Percentiles rank a stretch among this genome's conserved stretches.
Conservation (phyloP, 2,888 invertebrate genomes). For the Idaea biselata region DNA sequence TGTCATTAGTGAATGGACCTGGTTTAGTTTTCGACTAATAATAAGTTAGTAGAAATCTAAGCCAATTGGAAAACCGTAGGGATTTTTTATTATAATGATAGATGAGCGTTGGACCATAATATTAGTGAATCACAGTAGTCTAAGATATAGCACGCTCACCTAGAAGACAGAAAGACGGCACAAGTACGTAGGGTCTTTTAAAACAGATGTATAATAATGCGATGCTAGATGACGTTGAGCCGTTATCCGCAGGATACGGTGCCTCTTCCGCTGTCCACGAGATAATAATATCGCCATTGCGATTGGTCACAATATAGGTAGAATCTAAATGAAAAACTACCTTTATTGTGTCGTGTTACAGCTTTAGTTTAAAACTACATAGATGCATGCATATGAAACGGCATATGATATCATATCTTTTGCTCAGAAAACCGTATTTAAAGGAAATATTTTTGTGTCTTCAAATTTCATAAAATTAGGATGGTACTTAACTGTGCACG, state of each 20-base stretch:
- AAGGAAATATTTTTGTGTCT: too few relatives aligned
- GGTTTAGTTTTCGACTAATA: not conserved
- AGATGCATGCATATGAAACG: too few relatives aligned
- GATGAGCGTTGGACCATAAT: too few relatives aligned
- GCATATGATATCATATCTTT: too few relatives aligned
- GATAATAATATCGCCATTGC: slow-evolving; percentile 18
- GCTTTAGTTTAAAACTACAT: not conserved
- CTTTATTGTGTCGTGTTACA: not conserved
- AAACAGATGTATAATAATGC: slow-evolving; percentile 4
- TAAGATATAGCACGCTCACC: slow-evolving; percentile 10
- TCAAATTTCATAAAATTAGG: too few relatives aligned
- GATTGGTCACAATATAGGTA: not conserved
- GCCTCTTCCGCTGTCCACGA: slow-evolving; percentile 52
- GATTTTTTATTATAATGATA: slow-evolving; percentile 7
- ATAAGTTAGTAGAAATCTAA: slow-evolving; percentile 4
- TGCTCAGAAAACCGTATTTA: too few relatives aligned
- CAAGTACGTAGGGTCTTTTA: not conserved
- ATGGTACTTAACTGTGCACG: too few relatives aligned
- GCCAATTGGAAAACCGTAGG: not conserved
- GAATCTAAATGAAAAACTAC: slow-evolving; percentile 23
- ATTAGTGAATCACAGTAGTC: not conserved
- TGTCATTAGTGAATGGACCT: slow-evolving; percentile 54
- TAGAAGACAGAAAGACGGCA: too few relatives aligned
- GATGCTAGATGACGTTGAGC: slow-evolving; percentile 46
- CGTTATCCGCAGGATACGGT: slow-evolving; percentile 59